Percentiles rank a stretch among this genome's conserved stretches.
Evolutionary conservation across 2,113 vertebrate species (phyloP).

Genomic region (Acanthisitta chloris): DNA sequence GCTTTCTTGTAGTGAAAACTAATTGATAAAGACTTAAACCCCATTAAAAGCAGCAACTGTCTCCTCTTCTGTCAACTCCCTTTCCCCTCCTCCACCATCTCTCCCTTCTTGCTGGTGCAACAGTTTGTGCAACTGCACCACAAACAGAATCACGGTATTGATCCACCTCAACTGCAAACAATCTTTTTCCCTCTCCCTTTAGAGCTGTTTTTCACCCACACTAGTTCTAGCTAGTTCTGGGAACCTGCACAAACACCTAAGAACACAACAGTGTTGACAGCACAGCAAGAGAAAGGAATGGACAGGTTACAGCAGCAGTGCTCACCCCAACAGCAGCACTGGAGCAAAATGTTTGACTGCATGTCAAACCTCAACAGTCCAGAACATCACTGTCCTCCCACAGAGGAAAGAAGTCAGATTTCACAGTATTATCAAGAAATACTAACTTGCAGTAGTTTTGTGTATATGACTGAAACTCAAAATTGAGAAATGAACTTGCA

Average conservation of each 20-base stretch:
- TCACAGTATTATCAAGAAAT: background rate
- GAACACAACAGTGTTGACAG: fast-evolving
- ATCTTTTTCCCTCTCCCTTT: background rate
- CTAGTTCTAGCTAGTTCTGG: background rate
- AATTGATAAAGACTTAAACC: background rate
- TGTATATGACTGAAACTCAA: background rate
- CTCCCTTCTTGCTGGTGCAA: background rate
- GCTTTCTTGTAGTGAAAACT: background rate
- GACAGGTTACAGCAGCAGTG: background rate
- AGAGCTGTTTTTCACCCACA: background rate
- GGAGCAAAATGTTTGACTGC: background rate
- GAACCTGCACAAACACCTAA: background rate
- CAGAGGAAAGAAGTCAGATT: background rate
- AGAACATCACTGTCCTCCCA: background rate
- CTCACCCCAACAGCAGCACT: background rate
- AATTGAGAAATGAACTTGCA: background rate
- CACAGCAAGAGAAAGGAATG: background rate
- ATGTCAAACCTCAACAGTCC: background rate
- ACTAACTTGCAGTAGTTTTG: background rate
- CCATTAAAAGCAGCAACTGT: background rate
- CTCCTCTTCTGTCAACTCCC: background rate
- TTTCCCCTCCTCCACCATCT: background rate
- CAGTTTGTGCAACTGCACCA: background rate
- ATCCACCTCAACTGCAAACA: background rate
- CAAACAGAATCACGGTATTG: background rate